Evolutionary conservation across 2,888 invertebrate species (phyloP).

Genomic region (Julus scandinavius): DNA sequence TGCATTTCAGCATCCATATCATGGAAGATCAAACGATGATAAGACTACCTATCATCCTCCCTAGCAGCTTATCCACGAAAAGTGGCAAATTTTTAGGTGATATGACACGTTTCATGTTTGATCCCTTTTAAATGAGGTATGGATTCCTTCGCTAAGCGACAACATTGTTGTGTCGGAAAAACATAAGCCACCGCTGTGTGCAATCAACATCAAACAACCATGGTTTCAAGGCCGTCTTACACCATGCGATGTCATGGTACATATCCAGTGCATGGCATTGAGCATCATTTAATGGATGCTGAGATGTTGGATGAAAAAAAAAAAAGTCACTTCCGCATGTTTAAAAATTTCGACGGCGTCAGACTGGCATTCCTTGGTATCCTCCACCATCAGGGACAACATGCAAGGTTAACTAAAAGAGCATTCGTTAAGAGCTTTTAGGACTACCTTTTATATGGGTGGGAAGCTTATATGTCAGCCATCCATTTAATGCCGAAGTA

Average conservation of each 20-base stretch:
- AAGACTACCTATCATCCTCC: background rate
- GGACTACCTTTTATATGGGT: constrained; percentile 28
- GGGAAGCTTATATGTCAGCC: constrained; percentile 8
- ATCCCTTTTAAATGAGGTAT: background rate
- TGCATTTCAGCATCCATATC: background rate
- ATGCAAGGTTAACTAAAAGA: constrained; percentile 21
- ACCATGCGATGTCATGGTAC: background rate
- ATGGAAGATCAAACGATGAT: background rate
- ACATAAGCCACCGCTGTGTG: constrained; percentile 5
- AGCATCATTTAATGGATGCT: background rate
- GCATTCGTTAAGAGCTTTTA: constrained; percentile 17
- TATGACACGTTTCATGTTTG: background rate
- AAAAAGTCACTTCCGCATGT: background rate
- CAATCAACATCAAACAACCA: background rate
- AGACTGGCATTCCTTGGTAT: background rate
- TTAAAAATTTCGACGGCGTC: background rate
- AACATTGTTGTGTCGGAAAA: background rate
- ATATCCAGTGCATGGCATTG: background rate
- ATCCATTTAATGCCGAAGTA: constrained; percentile 32
- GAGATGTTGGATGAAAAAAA: background rate
- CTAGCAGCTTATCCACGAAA: background rate
- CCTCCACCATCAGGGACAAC: constrained; percentile 10
- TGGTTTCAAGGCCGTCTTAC: background rate
- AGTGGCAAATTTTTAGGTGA: background rate
- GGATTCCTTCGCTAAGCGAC: background rate